Evolutionary conservation across 2,113 vertebrate species (phyloP), one percentile per base, ranked within the genome.

Genomic region (Crotophaga sulcirostris): DNA sequence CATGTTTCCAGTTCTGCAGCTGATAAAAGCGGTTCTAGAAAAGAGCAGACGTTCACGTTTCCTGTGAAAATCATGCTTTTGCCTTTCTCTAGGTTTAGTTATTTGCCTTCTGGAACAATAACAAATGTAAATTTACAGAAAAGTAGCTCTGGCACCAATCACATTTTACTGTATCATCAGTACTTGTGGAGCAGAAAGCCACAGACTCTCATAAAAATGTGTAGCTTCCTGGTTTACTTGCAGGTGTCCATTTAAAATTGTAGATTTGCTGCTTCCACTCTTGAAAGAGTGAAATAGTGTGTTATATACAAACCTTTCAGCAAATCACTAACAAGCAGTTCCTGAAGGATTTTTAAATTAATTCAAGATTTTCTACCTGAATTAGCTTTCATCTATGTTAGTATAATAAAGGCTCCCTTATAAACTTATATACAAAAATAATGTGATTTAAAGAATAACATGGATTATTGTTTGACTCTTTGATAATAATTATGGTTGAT

Each of bases 401-500:
- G 13, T 40, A 54, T 66, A 96, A 95, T 70, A 81, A 96, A 45
- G 10, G 31, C 59, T 94, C 45, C 26, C 47, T 62, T 76, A 9
- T 89, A 36, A 86, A 95, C 34, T 70, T 59, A 31, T 54, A 15
- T 59, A 45, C 68, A 80, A 84, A n/a, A 94, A 87, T 78, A 73
- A 66, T 85, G 42, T 60, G 13, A 64, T 91, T 77, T 89, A 55
- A 90, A 90, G 91, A 94, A 74, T 69, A 83, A 70, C 13, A 9
- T 25, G 4, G 34, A 19, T 63, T 91, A 78, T 66, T 92, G 16
- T 28, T 87, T 72, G 73, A 40, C 19, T 88, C 31, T 31, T 13
- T 44, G 51, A 75, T 36, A 36, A 84, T 75, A 87, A 33, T 58
- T 40, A 52, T 29, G 5, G 38, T 21, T 26, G 25, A 52, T 91